These are phyloP conservation scores for Macropodus opercularis DNA, from an alignment of 2,797 vertebrate genomes.

Conservation along the genomic window DNA sequence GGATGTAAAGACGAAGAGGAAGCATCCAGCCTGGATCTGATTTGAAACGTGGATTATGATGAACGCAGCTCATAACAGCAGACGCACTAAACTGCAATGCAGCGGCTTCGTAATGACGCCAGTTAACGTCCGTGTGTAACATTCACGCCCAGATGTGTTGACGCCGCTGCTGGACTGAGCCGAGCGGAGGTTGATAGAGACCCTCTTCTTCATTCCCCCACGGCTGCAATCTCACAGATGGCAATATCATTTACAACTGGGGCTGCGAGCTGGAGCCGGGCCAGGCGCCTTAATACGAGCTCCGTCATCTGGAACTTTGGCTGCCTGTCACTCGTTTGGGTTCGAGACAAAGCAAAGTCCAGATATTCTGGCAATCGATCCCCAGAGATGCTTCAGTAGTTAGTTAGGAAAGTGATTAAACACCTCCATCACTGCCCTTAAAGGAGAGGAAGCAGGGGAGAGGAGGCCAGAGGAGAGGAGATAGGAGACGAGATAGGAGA, in stretches of 20 bases:
- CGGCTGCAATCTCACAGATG: constrained; percentile 79
- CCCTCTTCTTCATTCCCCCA: constrained; percentile 67
- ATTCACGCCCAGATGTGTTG: neutral
- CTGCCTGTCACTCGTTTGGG: constrained; percentile 63
- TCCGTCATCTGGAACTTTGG: constrained; percentile 80
- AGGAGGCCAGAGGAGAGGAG: neutral
- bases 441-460: too few species aligned
- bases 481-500: neutral
- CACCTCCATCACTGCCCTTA: neutral
- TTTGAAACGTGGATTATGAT: too few species aligned
- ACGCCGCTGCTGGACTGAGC: neutral
- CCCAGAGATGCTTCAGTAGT: constrained; percentile 9
- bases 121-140: too few species aligned
- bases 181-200: constrained; percentile 59
- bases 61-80: too few species aligned
- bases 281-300: constrained; percentile 75
- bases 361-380: constrained; percentile 33
- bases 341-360: constrained; percentile 59
- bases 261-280: constrained; percentile 70
- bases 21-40: too few species aligned
- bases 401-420: constrained; percentile 15
- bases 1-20: too few species aligned
- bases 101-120: too few species aligned
- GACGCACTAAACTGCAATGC: too few species aligned
- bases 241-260: constrained; percentile 75